Evolutionary conservation across 2,888 invertebrate genomes (phyloP).

Genomic region (Parnassius orleans): DNA sequence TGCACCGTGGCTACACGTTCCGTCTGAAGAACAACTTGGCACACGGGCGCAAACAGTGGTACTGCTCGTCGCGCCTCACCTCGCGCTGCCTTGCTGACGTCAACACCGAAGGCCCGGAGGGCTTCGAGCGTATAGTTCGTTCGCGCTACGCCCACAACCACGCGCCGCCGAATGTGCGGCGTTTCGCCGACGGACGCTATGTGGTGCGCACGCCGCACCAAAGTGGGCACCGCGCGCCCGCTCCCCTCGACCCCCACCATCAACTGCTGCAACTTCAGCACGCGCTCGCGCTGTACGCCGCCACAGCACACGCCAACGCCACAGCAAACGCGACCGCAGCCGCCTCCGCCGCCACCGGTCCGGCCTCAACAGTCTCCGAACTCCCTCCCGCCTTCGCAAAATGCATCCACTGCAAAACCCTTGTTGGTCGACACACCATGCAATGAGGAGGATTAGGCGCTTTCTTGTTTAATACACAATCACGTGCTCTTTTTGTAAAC

Average conservation of each 20-base stretch:
- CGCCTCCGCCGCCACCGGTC: slow-evolving; percentile 43
- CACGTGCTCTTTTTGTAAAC: background rate
- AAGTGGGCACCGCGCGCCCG: slow-evolving; percentile 73
- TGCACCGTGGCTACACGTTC: slow-evolving; percentile 75
- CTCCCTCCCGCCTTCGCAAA: slow-evolving; percentile 52
- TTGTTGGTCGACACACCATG: slow-evolving; percentile 71
- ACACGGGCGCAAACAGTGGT: slow-evolving; percentile 77
- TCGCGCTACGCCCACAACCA: slow-evolving; percentile 75
- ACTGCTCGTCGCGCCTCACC: slow-evolving; percentile 73
- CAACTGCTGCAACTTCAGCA: slow-evolving; percentile 75
- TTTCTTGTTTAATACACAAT: background rate
- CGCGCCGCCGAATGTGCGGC: slow-evolving; percentile 74
- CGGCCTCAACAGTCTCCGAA: slow-evolving; percentile 57
- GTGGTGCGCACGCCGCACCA: slow-evolving; percentile 77
- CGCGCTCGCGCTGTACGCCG: slow-evolving; percentile 71
- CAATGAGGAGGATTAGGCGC: slow-evolving; percentile 66
- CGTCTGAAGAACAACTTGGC: slow-evolving; percentile 75
- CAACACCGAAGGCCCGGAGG: slow-evolving; percentile 76
- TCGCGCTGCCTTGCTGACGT: slow-evolving; percentile 75
- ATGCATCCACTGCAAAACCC: slow-evolving; percentile 61
- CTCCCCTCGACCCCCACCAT: slow-evolving; percentile 72
- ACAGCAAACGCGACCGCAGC: slow-evolving; percentile 48
- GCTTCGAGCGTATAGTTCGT: slow-evolving; percentile 74
- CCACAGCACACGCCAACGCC: slow-evolving; percentile 66
- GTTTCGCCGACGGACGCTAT: slow-evolving; percentile 74